Evolutionary conservation across 2,888 invertebrate species (phyloP).

Genomic region (Microdon myrmicae): DNA sequence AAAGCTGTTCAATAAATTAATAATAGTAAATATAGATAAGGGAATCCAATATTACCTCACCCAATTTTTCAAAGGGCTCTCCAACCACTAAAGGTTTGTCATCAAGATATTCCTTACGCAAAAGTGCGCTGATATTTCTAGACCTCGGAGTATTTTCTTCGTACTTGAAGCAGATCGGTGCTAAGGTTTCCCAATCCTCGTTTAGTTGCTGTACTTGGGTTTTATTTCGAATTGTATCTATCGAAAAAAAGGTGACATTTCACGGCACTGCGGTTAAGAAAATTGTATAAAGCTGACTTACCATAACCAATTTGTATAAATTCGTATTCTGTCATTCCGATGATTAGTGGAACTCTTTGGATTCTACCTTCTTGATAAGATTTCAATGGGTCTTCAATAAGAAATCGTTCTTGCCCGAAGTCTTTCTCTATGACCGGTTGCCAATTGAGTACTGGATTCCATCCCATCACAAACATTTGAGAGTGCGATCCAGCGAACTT

Average conservation of each 20-base stretch:
- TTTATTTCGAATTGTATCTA: conserved; percentile 70
- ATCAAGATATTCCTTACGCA: conserved; percentile 57
- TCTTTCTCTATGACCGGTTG: conserved; percentile 73
- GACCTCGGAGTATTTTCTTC: conserved; percentile 61
- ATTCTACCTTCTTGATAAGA: conserved; percentile 70
- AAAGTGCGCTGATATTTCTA: conserved; percentile 55
- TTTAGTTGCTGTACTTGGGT: conserved; percentile 62
- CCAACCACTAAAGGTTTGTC: conserved; percentile 49
- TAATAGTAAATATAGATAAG: conserved; percentile 57
- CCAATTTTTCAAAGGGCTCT: conserved; percentile 54
- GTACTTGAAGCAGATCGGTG: conserved; percentile 64
- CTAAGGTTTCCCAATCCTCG: conserved; percentile 56
- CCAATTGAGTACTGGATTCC: conserved; percentile 68
- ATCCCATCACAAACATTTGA: conserved; percentile 61
- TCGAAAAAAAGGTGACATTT: background rate
- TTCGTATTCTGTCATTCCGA: conserved; percentile 75
- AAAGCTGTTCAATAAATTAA: conserved; percentile 61
- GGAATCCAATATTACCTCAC: conserved; percentile 24
- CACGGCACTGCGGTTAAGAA: background rate
- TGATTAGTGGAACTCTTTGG: conserved; percentile 73
- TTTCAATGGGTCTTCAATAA: conserved; percentile 71
- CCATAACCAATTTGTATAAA: conserved; percentile 70
- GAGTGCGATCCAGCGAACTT: conserved; percentile 57
- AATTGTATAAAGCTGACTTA: conserved; percentile 57
- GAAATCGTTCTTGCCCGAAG: conserved; percentile 74